These are phyloP conservation scores for Papilio machaon DNA, from an alignment of 1,140 invertebrate species.

Conservation along the genomic window DNA sequence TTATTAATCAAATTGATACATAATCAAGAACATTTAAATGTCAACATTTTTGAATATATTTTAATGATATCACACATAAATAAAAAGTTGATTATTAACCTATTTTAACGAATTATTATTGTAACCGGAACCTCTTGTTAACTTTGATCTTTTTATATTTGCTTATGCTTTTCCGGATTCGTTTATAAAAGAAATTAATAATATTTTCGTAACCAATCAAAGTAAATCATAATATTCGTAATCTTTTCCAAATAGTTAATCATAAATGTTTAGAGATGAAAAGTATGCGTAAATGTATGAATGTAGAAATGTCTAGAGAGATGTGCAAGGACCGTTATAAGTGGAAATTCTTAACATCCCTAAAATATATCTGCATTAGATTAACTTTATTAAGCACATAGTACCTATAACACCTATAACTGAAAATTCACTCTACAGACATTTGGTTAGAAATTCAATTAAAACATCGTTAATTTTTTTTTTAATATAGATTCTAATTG, in stretches of 20 bases:
- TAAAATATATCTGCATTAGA: no score
- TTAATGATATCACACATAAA: background rate
- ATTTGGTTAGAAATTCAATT: no score
- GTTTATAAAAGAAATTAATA: background rate
- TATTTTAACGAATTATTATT: background rate
- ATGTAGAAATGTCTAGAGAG: background rate
- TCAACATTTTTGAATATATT: background rate
- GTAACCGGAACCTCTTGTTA: background rate
- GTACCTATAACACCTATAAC: no score
- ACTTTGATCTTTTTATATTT: background rate
- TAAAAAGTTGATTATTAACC: background rate
- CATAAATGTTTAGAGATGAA: background rate
- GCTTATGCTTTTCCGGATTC: background rate
- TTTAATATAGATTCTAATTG: no score
- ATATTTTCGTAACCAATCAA: background rate
- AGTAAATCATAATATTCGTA: background rate
- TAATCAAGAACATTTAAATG: slow-evolving; percentile 23
- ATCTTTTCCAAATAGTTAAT: background rate
- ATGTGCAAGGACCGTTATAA: background rate
- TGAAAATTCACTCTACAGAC: no score
- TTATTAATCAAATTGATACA: background rate
- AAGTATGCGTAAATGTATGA: background rate
- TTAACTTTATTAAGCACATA: no score
- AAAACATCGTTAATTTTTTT: no score
- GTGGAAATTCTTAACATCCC: background rate